These are phyloP conservation scores for Bradysia coprophila DNA, from an alignment of 1,140 invertebrate genomes.

Conservation along the genomic window DNA sequence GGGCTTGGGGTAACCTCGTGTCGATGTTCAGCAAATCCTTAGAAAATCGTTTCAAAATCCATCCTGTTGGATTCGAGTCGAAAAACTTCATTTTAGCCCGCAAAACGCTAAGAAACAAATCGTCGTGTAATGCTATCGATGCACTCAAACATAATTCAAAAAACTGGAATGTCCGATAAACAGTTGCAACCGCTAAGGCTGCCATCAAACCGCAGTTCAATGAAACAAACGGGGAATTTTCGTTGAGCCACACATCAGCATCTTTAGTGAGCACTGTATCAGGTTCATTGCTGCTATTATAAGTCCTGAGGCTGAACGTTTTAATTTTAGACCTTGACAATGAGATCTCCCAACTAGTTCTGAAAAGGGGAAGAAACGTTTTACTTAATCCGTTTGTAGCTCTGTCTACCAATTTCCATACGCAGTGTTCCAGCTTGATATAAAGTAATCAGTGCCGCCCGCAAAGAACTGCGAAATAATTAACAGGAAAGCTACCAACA, in stretches of 20 bases:
- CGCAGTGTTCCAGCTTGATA: too few relatives aligned
- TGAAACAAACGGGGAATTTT: neutral
- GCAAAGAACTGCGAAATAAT: too few relatives aligned
- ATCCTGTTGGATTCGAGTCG: conserved; percentile 47
- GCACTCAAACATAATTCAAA: conserved; percentile 45
- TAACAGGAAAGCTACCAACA: too few relatives aligned
- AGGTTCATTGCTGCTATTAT: neutral
- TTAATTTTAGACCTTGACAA: neutral
- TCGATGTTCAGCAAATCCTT: too few relatives aligned
- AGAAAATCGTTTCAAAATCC: conserved; percentile 53
- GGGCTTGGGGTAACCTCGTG: too few relatives aligned
- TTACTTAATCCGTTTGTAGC: too few relatives aligned
- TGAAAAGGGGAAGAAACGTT: too few relatives aligned
- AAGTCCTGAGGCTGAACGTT: neutral
- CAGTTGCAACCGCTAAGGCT: conserved; percentile 9
- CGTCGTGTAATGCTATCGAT: conserved; percentile 47
- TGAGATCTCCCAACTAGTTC: neutral
- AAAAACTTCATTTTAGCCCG: conserved; percentile 58
- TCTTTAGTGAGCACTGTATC: neutral
- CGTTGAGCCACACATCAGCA: neutral
- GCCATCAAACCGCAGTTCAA: neutral
- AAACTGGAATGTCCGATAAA: conserved; percentile 31
- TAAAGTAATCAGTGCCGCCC: too few relatives aligned
- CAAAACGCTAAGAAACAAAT: conserved; percentile 54
- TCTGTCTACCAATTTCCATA: too few relatives aligned